Evolutionary conservation across 35 echinoderm and acorn worm genomes (phyloP).

Genomic region (Acanthaster planci): DNA sequence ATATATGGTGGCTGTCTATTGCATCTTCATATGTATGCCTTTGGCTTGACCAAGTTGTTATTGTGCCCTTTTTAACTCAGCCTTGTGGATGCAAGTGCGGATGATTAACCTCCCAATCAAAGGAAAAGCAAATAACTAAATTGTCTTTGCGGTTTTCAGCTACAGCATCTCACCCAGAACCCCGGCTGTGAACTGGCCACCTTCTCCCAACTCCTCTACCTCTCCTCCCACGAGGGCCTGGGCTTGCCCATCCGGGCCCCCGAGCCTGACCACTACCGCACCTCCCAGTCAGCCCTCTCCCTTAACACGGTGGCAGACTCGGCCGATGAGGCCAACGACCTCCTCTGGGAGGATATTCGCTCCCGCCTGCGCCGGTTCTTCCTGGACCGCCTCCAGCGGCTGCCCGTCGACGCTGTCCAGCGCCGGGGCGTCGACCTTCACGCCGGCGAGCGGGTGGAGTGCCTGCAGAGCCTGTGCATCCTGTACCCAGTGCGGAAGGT

Average conservation of each 20-base stretch:
- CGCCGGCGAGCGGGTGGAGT: conserved; percentile 42
- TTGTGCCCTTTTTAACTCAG: too few relatives aligned
- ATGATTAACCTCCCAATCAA: too few relatives aligned
- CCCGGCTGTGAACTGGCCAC: conserved; percentile 66
- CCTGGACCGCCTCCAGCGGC: conserved; percentile 51
- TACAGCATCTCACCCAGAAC: conserved; percentile 56
- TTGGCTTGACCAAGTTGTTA: too few relatives aligned
- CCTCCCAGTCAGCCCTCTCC: conserved; percentile 59
- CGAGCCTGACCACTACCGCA: conserved; percentile 46
- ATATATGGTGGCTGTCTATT: too few relatives aligned
- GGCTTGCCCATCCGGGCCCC: conserved; percentile 76
- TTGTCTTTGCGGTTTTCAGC: conserved; percentile 19
- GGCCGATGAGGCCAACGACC: conserved; percentile 79
- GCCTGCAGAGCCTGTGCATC: conserved; percentile 81
- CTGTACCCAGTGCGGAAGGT: conserved; percentile 75
- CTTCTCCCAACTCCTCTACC: conserved; percentile 77
- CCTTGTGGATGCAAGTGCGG: too few relatives aligned
- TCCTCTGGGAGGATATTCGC: conserved; percentile 89
- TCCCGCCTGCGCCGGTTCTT: conserved; percentile 65
- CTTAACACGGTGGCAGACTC: conserved; percentile 77
- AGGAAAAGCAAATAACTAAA: too few relatives aligned
- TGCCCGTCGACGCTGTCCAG: not conserved
- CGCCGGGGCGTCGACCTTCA: not conserved
- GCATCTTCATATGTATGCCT: too few relatives aligned
- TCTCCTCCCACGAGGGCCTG: conserved; percentile 88